phyloP scores from a whole-genome alignment of 2,113 vertebrate species.

The Peromyscus californicus region DNA sequence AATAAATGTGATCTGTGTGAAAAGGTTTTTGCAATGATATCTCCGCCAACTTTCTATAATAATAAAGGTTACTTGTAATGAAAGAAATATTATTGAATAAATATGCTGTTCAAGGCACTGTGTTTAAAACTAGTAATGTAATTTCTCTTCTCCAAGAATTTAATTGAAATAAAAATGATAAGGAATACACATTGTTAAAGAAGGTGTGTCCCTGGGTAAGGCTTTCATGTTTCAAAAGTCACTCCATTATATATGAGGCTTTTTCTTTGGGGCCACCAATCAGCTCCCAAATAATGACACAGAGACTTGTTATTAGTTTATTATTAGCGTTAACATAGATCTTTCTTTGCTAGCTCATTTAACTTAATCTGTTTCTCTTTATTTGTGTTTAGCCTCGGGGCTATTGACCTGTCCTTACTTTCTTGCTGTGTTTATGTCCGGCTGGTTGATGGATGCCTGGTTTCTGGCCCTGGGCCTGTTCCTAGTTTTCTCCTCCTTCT shows the following conservation, averaged over 20 bases:
- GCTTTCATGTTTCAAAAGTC: not conserved
- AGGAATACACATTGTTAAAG: not conserved
- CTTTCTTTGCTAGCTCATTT: not conserved
- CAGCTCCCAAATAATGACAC: not conserved
- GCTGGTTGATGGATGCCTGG: not conserved
- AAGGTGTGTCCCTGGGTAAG: not conserved
- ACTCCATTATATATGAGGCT: too few species aligned
- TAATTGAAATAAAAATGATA: not conserved
- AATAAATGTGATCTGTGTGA: not conserved
- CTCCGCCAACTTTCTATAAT: not conserved
- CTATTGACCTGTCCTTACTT: not conserved
- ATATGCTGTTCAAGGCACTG: not conserved
- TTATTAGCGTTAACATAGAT: not conserved
- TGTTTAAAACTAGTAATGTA: not conserved
- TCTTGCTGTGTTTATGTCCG: not conserved
- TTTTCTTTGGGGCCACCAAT: too few species aligned
- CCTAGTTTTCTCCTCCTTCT: not conserved
- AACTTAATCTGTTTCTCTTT: too few species aligned
- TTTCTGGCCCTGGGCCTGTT: rapidly evolving
- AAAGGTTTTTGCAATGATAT: not conserved
- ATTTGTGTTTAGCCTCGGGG: too few species aligned
- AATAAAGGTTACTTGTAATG: not conserved
- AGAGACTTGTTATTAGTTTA: not conserved
- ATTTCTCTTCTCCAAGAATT: not conserved
- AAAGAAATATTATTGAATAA: not conserved